Evolutionary conservation across 2,888 invertebrate species (phyloP).

Genomic region (Mellilla xanthometata): DNA sequence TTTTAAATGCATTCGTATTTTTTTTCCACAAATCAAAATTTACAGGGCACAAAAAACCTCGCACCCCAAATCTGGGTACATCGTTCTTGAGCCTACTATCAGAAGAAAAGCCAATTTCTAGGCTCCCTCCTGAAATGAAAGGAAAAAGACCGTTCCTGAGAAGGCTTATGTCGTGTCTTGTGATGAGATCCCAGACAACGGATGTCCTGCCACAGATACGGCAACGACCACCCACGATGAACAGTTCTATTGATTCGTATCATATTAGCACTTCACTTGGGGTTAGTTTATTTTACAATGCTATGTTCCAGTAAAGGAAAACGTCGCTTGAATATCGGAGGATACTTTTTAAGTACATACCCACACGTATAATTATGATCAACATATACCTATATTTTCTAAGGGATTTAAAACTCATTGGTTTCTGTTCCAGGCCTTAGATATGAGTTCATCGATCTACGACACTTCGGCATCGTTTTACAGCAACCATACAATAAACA

Average conservation of each 20-base stretch:
- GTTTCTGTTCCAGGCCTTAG: slow-evolving; percentile 52
- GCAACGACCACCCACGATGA: slow-evolving; percentile 29
- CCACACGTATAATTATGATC: no score
- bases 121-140: slow-evolving; percentile 34
- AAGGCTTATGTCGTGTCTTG: slow-evolving; percentile 64
- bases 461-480: slow-evolving; percentile 70
- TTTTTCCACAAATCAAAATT: no score
- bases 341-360: no score
- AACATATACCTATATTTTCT: no score
- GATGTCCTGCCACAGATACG: slow-evolving; percentile 22
- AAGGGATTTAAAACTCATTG: no score
- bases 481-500: slow-evolving; percentile 56
- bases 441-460: slow-evolving; percentile 64
- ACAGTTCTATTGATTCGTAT: slow-evolving; percentile 63
- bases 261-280: slow-evolving; percentile 63
- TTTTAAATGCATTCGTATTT: no score
- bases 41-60: slow-evolving; percentile 54
- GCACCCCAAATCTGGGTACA: slow-evolving; percentile 65
- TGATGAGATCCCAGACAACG: slow-evolving; percentile 50
- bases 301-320: no score
- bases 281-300: slow-evolving; percentile 42
- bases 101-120: slow-evolving; percentile 29
- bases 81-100: slow-evolving; percentile 55
- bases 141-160: slow-evolving; percentile 58
- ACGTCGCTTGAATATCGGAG: no score